Evolutionary conservation across 2,797 vertebrate genomes (phyloP), one percentile per base, ranked within the genome.

Genomic region (Enteromius treurensis): DNA sequence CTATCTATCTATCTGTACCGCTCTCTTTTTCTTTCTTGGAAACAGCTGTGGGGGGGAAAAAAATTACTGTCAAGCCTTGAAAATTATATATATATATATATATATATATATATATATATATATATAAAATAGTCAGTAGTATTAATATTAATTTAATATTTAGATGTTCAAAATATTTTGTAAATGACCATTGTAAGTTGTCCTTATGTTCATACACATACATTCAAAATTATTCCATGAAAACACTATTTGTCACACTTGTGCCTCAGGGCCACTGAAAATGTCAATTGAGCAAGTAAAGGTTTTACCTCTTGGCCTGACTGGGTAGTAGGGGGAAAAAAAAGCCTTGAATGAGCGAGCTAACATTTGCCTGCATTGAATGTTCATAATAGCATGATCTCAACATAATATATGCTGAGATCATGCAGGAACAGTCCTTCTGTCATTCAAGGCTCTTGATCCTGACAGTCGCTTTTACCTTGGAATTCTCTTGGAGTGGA

Each of bases 341-440:
- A 69, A 32, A 75, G 29, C 0, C 6, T 11, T 74, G 11, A 75
- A 37, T 55, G 6, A 75, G 49, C 1, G 2, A 75, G 3, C 51
- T 8, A n/a, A 37, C 73, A 58, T 75, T 75, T 75, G 51, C 23
- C 34, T 37, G 29, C 14, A 55, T 37, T 37, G 11, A 75, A 75
- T 53, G 29, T 23, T 37, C 5, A 34, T n/a, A n/a, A n/a, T n/a
- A n/a, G n/a, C n/a, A n/a, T n/a, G n/a, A n/a, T n/a, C n/a, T 17
- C 23, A n/a, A 60, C 6, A 49, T 23, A 17, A 17, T 17, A 51
- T 32, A 64, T 65, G 11, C 10, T 47, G 11, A 64, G 15, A 69
- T 40, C 67, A 67, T 37, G 21, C 19, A 67, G 62, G 32, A 79
- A 65, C 13, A 21, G 45, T 49, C 40, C 19, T 37, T n/a, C 65